Percentiles rank a stretch among this genome's conserved stretches.
Evolutionary conservation across 2,113 vertebrate species (phyloP).

Genomic region (Podocnemis expansa): DNA sequence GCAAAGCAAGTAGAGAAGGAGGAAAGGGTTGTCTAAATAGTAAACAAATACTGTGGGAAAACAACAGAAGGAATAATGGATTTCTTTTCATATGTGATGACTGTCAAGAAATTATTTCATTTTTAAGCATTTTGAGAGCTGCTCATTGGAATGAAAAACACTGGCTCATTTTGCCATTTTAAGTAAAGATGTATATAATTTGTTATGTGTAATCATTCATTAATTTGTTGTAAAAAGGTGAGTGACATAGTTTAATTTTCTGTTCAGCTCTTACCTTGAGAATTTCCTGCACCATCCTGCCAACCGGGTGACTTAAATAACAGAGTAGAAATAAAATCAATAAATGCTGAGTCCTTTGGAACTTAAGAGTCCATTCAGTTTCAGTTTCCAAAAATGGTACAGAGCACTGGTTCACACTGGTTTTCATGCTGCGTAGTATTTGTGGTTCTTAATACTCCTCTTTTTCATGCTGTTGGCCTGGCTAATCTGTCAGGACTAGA

Average conservation of each 20-base stretch:
- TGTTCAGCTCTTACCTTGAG: not conserved
- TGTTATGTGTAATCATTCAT: not conserved
- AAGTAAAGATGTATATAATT: conserved; percentile 29
- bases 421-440: not conserved
- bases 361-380: not conserved
- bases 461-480: not conserved
- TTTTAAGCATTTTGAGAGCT: not conserved
- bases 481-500: no score
- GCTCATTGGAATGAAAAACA: conserved; percentile 17
- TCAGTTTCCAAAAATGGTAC: not conserved
- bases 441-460: not conserved
- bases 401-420: not conserved
- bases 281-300: not conserved
- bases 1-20: not conserved
- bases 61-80: conserved; percentile 2
- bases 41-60: not conserved
- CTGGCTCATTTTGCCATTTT: conserved; percentile 12
- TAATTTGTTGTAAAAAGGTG: not conserved
- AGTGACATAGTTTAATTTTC: not conserved
- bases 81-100: conserved; percentile 33
- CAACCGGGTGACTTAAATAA: not conserved
- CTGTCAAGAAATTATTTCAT: not conserved
- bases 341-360: not conserved
- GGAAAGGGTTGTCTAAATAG: not conserved
- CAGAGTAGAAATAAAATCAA: conserved; percentile 8